A percentile compares a stretch with the other conserved stretches of the same genome.
Conservation (phyloP, 2,113 vertebrate species). For the Pleuronectes platessa region DNA sequence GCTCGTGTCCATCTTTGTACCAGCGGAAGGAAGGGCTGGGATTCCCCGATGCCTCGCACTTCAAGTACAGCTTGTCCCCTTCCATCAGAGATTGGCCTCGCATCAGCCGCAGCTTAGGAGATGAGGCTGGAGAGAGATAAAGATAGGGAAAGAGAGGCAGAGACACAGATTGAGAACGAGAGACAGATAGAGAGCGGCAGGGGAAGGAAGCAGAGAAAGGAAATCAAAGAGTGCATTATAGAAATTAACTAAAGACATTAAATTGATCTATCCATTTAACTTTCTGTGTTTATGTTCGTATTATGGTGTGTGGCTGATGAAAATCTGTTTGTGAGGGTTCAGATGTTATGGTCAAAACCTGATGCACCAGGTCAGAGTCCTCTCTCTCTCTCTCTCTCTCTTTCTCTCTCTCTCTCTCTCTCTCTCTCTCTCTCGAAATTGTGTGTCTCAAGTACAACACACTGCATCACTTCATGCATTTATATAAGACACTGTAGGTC, state of each 20-base stretch:
- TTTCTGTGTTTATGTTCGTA: background rate
- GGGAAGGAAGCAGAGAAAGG: constrained; percentile 1
- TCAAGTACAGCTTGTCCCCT: constrained; percentile 92
- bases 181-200: background rate
- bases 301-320: background rate
- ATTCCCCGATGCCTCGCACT: constrained; percentile 93
- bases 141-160: background rate
- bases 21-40: constrained; percentile 94
- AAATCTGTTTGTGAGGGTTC: constrained; percentile 25
- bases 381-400: too few species aligned
- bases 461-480: constrained; percentile 51
- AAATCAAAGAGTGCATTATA: constrained; percentile 44
- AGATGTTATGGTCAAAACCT: constrained; percentile 24
- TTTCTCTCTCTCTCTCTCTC: too few species aligned
- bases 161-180: constrained; percentile 10
- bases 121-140: constrained; percentile 81
- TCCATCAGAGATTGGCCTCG: constrained; percentile 90
- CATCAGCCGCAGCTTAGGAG: constrained; percentile 92
- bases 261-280: constrained; percentile 28
- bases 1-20: constrained; percentile 96
- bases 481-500: background rate
- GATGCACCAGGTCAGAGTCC: constrained; percentile 33
- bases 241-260: constrained; percentile 35
- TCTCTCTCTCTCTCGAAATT: constrained; percentile 1
- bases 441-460: constrained; percentile 59